A percentile compares a stretch with the other conserved stretches of the same genome.
Evolutionary conservation across 2,113 vertebrate species (phyloP).

Genomic region (Ariopsis seemanni): DNA sequence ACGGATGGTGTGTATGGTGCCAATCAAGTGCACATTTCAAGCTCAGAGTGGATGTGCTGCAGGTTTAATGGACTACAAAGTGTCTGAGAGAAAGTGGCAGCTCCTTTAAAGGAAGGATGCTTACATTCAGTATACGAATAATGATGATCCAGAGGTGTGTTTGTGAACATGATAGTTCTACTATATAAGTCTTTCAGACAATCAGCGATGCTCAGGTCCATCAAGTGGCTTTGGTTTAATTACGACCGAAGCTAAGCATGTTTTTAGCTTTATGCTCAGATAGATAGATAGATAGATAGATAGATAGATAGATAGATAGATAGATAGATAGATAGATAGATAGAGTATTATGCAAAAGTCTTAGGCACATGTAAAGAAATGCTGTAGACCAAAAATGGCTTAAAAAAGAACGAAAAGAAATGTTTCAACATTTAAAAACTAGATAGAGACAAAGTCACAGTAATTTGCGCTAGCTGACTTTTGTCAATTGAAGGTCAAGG

Average conservation of each 20-base stretch:
- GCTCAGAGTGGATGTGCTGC: background rate
- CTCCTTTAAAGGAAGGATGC: background rate
- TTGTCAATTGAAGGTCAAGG: no score
- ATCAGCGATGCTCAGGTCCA: background rate
- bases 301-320: background rate
- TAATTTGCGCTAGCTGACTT: no score
- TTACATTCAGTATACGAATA: background rate
- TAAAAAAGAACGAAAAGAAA: no score
- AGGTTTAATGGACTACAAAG: constrained; percentile 23
- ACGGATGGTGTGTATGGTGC: background rate
- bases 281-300: background rate
- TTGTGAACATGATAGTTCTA: background rate
- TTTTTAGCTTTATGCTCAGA: background rate
- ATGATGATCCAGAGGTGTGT: constrained; percentile 6
- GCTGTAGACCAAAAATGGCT: no score
- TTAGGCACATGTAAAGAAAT: no score
- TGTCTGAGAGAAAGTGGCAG: background rate
- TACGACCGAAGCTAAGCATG: background rate
- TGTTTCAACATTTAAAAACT: no score
- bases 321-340: no score
- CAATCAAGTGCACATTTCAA: constrained; percentile 20
- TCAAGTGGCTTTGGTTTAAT: background rate
- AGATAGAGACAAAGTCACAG: no score
- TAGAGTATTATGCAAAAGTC: no score
- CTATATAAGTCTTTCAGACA: background rate